phyloP scores from a whole-genome alignment of 2,797 vertebrate species.

The Coendou prehensilis region DNA sequence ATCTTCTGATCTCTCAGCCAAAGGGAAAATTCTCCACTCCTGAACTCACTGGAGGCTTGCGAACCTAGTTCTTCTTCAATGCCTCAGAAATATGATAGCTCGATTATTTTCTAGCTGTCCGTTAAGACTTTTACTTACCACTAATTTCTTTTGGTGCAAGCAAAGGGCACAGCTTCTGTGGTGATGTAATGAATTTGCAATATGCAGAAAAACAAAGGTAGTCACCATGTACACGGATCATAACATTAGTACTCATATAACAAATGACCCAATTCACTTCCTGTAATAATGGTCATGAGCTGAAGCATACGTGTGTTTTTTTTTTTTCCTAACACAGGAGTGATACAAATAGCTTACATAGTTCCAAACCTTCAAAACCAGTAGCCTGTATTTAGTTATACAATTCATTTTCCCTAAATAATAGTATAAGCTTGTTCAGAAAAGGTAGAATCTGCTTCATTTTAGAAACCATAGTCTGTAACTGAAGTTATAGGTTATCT shows the following conservation, averaged over 20 bases:
- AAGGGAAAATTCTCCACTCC: not conserved
- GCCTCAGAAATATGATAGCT: not conserved
- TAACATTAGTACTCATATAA: conserved; percentile 6
- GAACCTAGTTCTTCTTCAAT: not conserved
- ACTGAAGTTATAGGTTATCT: not conserved
- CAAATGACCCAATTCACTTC: conserved; percentile 31
- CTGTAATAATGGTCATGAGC: not conserved
- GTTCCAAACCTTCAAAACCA: not conserved
- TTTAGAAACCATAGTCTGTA: conserved; percentile 35
- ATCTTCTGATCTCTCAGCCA: not conserved
- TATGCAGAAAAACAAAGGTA: not conserved
- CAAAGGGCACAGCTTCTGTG: not conserved
- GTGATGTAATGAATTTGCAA: not conserved
- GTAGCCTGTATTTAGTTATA: not conserved
- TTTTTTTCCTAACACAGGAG: not conserved
- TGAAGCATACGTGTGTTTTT: not conserved
- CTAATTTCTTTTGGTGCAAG: not conserved
- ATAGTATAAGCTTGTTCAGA: conserved; percentile 16
- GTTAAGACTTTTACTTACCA: not conserved
- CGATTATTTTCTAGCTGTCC: not conserved
- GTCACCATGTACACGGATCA: not conserved
- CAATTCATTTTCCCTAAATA: not conserved
- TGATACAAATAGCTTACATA: not conserved
- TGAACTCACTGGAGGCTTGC: not conserved
- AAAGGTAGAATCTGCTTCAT: not conserved